Percentiles rank a stretch among this genome's conserved stretches.
phyloP scores from a whole-genome alignment of 1,140 invertebrate genomes.

The Marisa cornuarietis region DNA sequence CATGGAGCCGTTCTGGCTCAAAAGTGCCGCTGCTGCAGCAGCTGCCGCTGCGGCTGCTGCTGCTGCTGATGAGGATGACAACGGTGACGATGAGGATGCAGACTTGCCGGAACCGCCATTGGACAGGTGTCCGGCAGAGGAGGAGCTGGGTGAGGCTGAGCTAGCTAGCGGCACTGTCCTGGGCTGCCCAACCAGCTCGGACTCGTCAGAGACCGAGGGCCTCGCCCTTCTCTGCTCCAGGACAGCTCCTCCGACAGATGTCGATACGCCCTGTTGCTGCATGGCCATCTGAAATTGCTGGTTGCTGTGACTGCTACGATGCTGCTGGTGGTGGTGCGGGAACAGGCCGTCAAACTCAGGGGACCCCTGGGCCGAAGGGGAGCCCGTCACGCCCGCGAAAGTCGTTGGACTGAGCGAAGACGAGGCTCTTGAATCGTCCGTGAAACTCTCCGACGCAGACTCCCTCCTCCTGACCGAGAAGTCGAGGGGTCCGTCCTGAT shows the following conservation, averaged over 20 bases:
- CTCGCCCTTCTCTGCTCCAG: no score
- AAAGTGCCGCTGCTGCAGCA: conserved; percentile 8
- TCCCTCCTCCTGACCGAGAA: conserved; percentile 39
- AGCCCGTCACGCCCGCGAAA: background rate
- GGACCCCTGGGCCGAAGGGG: background rate
- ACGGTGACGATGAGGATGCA: no score
- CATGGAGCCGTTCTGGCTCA: conserved; percentile 16
- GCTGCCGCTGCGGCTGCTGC: conserved; percentile 6
- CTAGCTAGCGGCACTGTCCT: background rate
- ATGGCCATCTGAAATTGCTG: no score
- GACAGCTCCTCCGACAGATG: no score
- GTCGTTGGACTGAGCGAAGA: conserved; percentile 23
- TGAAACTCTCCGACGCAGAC: conserved; percentile 29
- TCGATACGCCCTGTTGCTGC: no score
- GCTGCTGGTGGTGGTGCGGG: background rate
- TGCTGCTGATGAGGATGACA: background rate
- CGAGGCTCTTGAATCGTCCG: conserved; percentile 31
- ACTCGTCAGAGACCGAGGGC: background rate
- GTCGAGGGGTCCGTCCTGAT: conserved; percentile 42
- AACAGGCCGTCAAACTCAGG: background rate
- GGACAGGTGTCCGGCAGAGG: background rate
- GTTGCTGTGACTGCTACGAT: no score
- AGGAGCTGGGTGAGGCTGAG: background rate
- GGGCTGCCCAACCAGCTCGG: conserved; percentile 3
- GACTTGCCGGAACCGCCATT: no score